phyloP scores from a whole-genome alignment of 2,113 vertebrate species.

The Daphoenositta chrysoptera region DNA sequence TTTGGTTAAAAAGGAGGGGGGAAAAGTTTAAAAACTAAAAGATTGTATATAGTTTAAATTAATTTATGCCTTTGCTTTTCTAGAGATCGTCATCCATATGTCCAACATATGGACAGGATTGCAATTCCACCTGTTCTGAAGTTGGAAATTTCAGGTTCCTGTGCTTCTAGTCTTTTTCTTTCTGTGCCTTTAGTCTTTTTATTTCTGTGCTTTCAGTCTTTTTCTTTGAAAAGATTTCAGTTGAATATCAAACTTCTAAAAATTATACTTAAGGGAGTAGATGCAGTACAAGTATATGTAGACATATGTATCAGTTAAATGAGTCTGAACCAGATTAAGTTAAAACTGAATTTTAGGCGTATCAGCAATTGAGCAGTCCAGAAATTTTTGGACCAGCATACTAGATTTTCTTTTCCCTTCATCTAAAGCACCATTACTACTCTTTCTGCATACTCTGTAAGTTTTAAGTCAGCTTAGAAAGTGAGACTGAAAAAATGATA shows the following conservation, averaged over 20 bases:
- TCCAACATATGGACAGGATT: neutral
- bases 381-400: neutral
- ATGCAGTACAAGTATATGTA: neutral
- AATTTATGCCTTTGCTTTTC: neutral
- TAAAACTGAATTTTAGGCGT: neutral
- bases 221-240: neutral
- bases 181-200: neutral
- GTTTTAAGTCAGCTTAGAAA: neutral
- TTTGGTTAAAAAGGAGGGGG: neutral
- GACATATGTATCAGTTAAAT: neutral
- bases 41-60: neutral
- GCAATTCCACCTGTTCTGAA: neutral
- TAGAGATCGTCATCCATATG: neutral
- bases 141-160: neutral
- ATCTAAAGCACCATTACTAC: neutral
- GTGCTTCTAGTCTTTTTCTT: neutral
- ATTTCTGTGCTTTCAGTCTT: neutral
- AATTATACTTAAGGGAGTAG: neutral
- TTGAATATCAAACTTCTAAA: neutral
- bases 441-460: neutral
- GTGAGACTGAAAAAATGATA: neutral
- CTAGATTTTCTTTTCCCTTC: neutral
- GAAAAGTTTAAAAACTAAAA: neutral
- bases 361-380: neutral
- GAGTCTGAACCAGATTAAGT: neutral